These are phyloP conservation scores for Monodelphis domestica DNA, from an alignment of 2,797 vertebrate species.

Conservation along the genomic window DNA sequence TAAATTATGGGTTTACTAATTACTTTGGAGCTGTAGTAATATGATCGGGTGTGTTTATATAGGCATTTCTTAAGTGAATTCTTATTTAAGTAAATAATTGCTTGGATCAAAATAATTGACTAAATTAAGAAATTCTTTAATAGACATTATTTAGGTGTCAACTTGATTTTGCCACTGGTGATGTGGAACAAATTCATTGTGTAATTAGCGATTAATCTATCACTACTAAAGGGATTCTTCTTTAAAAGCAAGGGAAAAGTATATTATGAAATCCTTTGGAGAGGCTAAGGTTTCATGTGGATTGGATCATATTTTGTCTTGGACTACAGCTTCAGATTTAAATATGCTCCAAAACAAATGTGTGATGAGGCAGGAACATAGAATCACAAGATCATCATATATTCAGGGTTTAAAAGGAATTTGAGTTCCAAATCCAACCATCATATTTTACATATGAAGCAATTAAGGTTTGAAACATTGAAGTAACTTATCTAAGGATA, in stretches of 20 bases:
- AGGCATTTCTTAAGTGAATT: slow-evolving; percentile 69
- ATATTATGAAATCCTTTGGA: not conserved
- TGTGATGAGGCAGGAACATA: not conserved
- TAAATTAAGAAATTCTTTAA: slow-evolving; percentile 74
- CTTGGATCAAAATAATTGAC: slow-evolving; percentile 77
- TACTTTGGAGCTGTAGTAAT: slow-evolving; percentile 52
- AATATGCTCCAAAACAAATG: not conserved
- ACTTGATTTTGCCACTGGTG: slow-evolving; percentile 63
- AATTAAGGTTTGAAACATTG: not conserved
- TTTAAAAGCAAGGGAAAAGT: not conserved
- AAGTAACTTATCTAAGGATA: not conserved
- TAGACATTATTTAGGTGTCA: slow-evolving; percentile 75
- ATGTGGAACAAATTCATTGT: slow-evolving; percentile 61
- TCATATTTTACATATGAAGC: not conserved
- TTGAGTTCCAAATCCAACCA: not conserved
- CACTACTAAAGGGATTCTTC: not conserved
- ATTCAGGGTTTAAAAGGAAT: not conserved
- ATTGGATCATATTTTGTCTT: slow-evolving; percentile 35
- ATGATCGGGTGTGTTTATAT: slow-evolving; percentile 4
- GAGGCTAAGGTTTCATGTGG: not conserved
- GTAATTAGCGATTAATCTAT: slow-evolving; percentile 44
- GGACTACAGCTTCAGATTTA: slow-evolving; percentile 34
- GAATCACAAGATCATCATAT: not conserved
- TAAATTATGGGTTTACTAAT: slow-evolving; percentile 77
- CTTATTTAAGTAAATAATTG: slow-evolving; percentile 80